A percentile compares a stretch with the other conserved stretches of the same genome.
Evolutionary conservation across 30 jellyfish, hydroid and myxozoan genomes (phyloP).

Genomic region (Pseudorhiza aurosa): DNA sequence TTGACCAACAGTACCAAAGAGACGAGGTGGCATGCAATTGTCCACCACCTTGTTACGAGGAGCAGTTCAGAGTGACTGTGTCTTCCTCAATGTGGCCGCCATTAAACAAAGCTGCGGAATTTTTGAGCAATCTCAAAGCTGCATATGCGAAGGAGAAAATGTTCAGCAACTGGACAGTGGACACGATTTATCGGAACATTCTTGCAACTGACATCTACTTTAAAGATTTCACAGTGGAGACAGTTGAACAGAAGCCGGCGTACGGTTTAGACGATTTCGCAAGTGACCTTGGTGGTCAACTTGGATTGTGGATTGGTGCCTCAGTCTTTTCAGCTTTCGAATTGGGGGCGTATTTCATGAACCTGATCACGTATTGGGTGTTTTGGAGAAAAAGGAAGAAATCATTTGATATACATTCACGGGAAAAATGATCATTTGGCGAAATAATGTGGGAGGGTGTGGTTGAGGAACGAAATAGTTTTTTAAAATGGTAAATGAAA

Average conservation of each 20-base stretch:
- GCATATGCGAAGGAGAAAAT: background rate
- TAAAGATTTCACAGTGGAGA: conserved; percentile 29
- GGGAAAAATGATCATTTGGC: too few relatives aligned
- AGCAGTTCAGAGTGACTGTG: background rate
- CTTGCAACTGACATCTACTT: conserved; percentile 14
- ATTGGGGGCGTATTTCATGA: background rate
- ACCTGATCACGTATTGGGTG: background rate
- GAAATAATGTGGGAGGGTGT: too few relatives aligned
- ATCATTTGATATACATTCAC: too few relatives aligned
- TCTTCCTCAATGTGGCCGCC: conserved; percentile 23
- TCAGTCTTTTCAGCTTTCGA: conserved; percentile 43
- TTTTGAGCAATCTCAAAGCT: background rate
- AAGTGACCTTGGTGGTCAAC: conserved; percentile 53
- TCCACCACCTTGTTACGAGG: conserved; percentile 6
- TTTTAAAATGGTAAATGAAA: too few relatives aligned
- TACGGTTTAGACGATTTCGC: background rate
- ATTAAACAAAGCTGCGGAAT: background rate
- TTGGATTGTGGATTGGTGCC: conserved; percentile 64
- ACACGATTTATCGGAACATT: background rate
- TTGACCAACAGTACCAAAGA: background rate
- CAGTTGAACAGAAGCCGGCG: conserved; percentile 24
- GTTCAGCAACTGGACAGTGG: background rate
- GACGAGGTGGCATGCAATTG: background rate
- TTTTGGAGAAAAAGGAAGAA: background rate
- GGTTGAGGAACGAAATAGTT: too few relatives aligned